Conservation (phyloP, 2,888 invertebrate genomes). For the Trichopoda pennipes region DNA sequence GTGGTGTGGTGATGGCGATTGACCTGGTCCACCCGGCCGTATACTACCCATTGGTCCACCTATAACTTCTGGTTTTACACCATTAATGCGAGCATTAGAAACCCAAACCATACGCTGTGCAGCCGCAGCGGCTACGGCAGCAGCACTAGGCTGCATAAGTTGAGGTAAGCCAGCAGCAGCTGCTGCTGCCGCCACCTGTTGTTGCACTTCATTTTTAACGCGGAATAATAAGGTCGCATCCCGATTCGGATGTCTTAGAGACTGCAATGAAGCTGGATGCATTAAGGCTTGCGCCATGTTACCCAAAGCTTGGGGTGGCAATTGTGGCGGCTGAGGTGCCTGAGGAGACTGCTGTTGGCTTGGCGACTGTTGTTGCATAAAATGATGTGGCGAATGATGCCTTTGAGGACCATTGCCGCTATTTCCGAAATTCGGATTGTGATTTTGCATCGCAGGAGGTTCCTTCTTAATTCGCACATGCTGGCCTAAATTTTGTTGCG, state of each 20-base stretch:
- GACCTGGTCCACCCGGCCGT: constrained; percentile 75
- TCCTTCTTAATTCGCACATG: constrained; percentile 80
- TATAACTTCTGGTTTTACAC: constrained; percentile 91
- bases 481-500: constrained; percentile 73
- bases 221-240: constrained; percentile 80
- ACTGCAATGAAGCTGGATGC: constrained; percentile 81
- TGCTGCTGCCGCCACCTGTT: constrained; percentile 76
- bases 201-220: constrained; percentile 80
- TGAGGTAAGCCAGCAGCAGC: constrained; percentile 75
- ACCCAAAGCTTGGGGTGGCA: constrained; percentile 75
- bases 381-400: constrained; percentile 72
- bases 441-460: constrained; percentile 72
- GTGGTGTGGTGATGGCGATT: constrained; percentile 80
- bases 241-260: constrained; percentile 81
- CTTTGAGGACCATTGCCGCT: constrained; percentile 70
- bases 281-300: constrained; percentile 78
- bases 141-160: constrained; percentile 78
- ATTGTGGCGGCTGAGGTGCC: constrained; percentile 74
- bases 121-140: constrained; percentile 77
- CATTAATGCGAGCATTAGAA: constrained; percentile 86
- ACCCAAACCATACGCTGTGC: constrained; percentile 83
- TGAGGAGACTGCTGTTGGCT: constrained; percentile 75
- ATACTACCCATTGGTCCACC: constrained; percentile 82
- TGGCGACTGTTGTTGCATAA: constrained; percentile 72
- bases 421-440: constrained; percentile 68